Conservation (phyloP, 2,888 invertebrate species). For the Andrena minutula region DNA sequence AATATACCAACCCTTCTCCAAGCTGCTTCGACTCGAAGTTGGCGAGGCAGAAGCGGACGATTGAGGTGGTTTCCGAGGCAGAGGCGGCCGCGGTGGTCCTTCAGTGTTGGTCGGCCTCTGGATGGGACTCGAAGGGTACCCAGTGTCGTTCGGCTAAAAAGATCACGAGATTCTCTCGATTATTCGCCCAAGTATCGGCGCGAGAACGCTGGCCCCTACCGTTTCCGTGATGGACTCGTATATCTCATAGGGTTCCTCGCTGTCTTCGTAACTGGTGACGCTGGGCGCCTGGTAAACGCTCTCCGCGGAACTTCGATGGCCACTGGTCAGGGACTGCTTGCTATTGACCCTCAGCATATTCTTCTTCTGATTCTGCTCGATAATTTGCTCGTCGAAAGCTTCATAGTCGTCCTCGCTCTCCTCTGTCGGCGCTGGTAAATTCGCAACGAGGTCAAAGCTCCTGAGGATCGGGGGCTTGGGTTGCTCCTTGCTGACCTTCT, state of each 20-base stretch:
- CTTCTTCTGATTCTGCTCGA: slow-evolving; percentile 73
- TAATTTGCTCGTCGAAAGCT: slow-evolving; percentile 77
- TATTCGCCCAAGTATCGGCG: background rate
- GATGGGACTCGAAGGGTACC: slow-evolving; percentile 66
- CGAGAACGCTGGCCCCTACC: slow-evolving; percentile 55
- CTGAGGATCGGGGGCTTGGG: slow-evolving; percentile 73
- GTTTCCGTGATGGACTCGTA: slow-evolving; percentile 82
- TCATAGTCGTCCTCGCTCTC: slow-evolving; percentile 83
- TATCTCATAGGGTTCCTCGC: slow-evolving; percentile 78
- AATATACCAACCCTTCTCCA: slow-evolving; percentile 55
- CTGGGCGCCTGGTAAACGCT: slow-evolving; percentile 79
- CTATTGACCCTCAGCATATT: slow-evolving; percentile 73
- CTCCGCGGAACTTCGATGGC: slow-evolving; percentile 76
- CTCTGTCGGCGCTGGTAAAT: slow-evolving; percentile 77
- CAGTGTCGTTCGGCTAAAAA: slow-evolving; percentile 77
- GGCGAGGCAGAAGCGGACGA: slow-evolving; percentile 59
- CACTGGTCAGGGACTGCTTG: slow-evolving; percentile 76
- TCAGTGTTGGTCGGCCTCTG: slow-evolving; percentile 43
- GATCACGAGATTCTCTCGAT: background rate
- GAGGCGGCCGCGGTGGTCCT: slow-evolving; percentile 67
- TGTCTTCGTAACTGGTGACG: slow-evolving; percentile 74
- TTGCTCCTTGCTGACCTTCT: slow-evolving; percentile 45
- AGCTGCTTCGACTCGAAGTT: slow-evolving; percentile 25
- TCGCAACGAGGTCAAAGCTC: slow-evolving; percentile 81
- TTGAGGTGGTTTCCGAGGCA: slow-evolving; percentile 75